phyloP scores from a whole-genome alignment of 2,113 vertebrate species.

The Gymnarchus niloticus region DNA sequence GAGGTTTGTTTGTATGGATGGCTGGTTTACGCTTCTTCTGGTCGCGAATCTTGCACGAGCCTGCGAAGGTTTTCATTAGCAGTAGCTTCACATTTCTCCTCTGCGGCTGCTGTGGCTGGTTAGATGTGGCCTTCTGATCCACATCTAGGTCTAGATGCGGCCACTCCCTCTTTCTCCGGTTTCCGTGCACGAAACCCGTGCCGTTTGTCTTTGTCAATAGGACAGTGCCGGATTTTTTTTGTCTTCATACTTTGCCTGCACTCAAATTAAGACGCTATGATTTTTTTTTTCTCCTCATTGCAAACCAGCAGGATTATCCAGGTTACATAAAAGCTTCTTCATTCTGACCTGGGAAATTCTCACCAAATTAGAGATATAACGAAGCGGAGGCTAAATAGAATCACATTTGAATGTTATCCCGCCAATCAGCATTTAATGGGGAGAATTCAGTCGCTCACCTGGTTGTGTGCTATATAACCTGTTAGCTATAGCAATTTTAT shows the following conservation, averaged over 20 bases:
- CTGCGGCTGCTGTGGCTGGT: not conserved
- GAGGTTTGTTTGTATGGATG: constrained; percentile 19
- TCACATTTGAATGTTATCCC: not conserved
- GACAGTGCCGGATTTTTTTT: not conserved
- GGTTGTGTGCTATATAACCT: not conserved
- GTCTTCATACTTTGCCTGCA: not conserved
- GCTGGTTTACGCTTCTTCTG: not conserved
- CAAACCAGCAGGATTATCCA: not conserved
- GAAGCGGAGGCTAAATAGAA: not conserved
- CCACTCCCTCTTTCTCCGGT: constrained; percentile 13
- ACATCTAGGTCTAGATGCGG: not conserved
- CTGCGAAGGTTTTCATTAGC: constrained; percentile 19
- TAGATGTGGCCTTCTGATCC: constrained; percentile 13
- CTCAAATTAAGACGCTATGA: not conserved
- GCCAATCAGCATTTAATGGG: not conserved
- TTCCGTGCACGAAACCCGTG: not conserved
- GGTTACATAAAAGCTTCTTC: not conserved
- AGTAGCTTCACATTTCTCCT: constrained; percentile 17
- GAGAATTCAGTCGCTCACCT: not conserved
- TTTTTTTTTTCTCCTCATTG: not conserved
- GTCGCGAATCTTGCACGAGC: not conserved
- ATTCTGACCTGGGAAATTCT: not conserved
- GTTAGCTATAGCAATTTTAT: not conserved
- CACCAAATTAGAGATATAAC: not conserved
- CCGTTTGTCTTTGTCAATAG: not conserved